Evolutionary conservation across 2,888 invertebrate species (phyloP).

Genomic region (Orthonychiurus folsomi): DNA sequence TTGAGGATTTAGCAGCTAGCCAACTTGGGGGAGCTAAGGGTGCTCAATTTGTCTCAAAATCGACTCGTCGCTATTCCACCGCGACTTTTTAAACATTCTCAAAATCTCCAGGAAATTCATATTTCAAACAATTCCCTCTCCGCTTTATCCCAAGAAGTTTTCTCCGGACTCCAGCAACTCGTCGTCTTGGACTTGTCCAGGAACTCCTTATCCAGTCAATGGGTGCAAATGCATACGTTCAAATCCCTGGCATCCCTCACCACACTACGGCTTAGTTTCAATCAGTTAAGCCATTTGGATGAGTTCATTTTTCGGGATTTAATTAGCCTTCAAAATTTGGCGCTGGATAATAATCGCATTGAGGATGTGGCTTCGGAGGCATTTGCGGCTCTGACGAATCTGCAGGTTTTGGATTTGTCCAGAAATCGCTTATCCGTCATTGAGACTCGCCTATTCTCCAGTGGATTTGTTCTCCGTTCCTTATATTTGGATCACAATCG

Average conservation of each 20-base stretch:
- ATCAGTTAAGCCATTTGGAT: slow-evolving; percentile 74
- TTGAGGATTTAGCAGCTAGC: slow-evolving; percentile 69
- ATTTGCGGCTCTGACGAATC: slow-evolving; percentile 75
- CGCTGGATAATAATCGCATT: slow-evolving; percentile 76
- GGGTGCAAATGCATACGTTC: slow-evolving; percentile 70
- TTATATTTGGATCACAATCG: slow-evolving; percentile 77
- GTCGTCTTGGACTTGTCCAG: slow-evolving; percentile 68
- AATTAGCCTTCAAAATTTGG: slow-evolving; percentile 74
- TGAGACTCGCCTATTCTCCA: slow-evolving; percentile 71
- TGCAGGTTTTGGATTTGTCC: slow-evolving; percentile 79
- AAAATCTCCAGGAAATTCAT: slow-evolving; percentile 72
- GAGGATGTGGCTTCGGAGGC: slow-evolving; percentile 81
- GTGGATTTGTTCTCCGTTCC: slow-evolving; percentile 71
- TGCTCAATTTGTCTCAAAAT: slow-evolving; percentile 64
- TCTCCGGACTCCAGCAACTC: slow-evolving; percentile 73
- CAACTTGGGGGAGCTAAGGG: slow-evolving; percentile 60
- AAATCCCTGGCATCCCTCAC: slow-evolving; percentile 62
- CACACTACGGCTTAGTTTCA: slow-evolving; percentile 67
- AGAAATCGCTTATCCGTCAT: slow-evolving; percentile 75
- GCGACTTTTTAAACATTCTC: slow-evolving; percentile 66
- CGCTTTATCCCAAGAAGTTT: slow-evolving; percentile 70
- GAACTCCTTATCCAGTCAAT: slow-evolving; percentile 65
- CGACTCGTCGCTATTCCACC: slow-evolving; percentile 69
- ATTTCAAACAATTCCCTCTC: slow-evolving; percentile 68
- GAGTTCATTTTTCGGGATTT: slow-evolving; percentile 76